Base-by-base conservation (phyloP, 2,888 invertebrate species). In the Cartodere bifasciata region DNA sequence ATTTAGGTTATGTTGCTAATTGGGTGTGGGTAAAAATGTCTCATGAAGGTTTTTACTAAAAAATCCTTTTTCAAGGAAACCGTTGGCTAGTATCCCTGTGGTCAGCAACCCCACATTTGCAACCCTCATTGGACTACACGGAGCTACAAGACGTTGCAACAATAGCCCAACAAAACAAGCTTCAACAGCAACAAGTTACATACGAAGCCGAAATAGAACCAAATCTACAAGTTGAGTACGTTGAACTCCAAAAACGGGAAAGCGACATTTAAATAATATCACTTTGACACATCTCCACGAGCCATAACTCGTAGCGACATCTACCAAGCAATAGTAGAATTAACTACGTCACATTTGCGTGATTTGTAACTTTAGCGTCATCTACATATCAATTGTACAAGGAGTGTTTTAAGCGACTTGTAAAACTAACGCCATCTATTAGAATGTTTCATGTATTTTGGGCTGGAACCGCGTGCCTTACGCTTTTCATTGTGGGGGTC, bases 11-110 rank as follows among this genome's bases (percentile, higher is more conserved):
- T n/a, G n/a, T n/a, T n/a, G n/a, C n/a, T n/a, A n/a, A n/a, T n/a
- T n/a, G n/a, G n/a, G n/a, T n/a, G n/a, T n/a, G n/a, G n/a, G n/a
- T n/a, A n/a, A n/a, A n/a, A n/a, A n/a, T n/a, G n/a, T n/a, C n/a
- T n/a, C n/a, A n/a, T n/a, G n/a, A n/a, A n/a, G n/a, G n/a, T n/a
- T n/a, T n/a, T n/a, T n/a, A n/a, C n/a, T n/a, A n/a, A n/a, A n/a
- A n/a, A n/a, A n/a, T n/a, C n/a, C n/a, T 27, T 13, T 9, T 51
- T 54, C 16, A 52, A 80, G 86, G 85, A 28, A 87, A 83, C 55
- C 80, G 84, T 49, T 86, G 82, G 82, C 62, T 87, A 36, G 73
- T 82, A 11, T 79, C 86, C 2, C 66, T 88, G 54, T 88, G 84
- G 83, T 79, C 85, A 2, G 68, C 80, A 20, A 79, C 84, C 4